These are phyloP conservation scores for Pampusana beccarii DNA, from an alignment of 2,113 vertebrate species.

Conservation along the genomic window DNA sequence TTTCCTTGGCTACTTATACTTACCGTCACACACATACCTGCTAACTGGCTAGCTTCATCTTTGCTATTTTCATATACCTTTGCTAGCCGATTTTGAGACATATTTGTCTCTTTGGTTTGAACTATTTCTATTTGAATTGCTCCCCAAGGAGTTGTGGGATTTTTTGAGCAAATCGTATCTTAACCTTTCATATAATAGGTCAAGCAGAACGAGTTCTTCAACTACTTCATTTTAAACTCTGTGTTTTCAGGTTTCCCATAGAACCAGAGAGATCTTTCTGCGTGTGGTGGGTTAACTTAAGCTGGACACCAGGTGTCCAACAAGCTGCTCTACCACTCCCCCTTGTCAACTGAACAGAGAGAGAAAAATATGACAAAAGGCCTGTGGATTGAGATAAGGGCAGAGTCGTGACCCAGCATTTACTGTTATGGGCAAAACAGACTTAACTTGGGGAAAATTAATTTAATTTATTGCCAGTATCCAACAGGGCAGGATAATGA, in stretches of 20 bases:
- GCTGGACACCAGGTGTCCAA: background rate
- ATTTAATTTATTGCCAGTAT: background rate
- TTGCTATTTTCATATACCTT: background rate
- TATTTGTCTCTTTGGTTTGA: background rate
- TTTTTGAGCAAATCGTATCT: background rate
- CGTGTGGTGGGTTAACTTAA: background rate
- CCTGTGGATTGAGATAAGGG: fast-evolving
- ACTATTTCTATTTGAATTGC: background rate
- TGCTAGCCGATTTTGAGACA: background rate
- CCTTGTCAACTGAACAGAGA: background rate
- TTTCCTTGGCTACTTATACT: background rate
- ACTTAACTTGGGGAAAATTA: background rate
- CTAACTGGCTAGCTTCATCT: background rate
- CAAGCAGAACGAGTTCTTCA: background rate
- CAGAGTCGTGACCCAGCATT: background rate
- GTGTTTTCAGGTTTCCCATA: background rate
- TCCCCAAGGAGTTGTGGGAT: background rate
- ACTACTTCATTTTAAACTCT: background rate
- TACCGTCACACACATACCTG: background rate
- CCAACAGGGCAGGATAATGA: background rate
- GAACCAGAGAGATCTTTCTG: background rate
- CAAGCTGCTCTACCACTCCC: background rate
- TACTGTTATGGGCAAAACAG: background rate
- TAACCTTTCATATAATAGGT: background rate
- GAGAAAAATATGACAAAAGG: background rate